Conservation (phyloP, 1,140 invertebrate genomes). For the Calycopis cecrops region DNA sequence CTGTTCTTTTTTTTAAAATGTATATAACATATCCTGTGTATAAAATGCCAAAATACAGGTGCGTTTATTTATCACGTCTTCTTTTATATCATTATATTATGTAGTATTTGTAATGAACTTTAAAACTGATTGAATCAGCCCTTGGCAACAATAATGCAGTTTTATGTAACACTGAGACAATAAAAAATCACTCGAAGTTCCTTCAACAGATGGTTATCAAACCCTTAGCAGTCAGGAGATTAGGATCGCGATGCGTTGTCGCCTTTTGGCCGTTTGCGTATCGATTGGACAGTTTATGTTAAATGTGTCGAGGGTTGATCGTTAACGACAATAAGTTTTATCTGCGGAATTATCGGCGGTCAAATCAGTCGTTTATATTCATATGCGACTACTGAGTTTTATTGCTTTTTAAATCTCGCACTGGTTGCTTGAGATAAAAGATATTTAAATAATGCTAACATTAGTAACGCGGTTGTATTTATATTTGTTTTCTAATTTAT, state of each 20-base stretch:
- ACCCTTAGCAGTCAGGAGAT: constrained; percentile 50
- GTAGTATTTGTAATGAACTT: too few relatives aligned
- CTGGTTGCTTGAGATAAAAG: constrained; percentile 36
- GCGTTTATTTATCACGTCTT: too few relatives aligned
- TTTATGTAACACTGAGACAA: background rate
- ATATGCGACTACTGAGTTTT: constrained; percentile 32
- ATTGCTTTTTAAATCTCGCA: constrained; percentile 44
- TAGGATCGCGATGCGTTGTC: constrained; percentile 61
- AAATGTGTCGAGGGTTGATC: constrained; percentile 46
- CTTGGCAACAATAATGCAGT: background rate
- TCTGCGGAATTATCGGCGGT: constrained; percentile 41
- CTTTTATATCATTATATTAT: too few relatives aligned
- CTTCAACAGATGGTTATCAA: constrained; percentile 39
- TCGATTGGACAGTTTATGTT: constrained; percentile 64
- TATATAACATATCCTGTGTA: too few relatives aligned
- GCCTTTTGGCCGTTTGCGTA: constrained; percentile 60
- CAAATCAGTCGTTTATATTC: constrained; percentile 62
- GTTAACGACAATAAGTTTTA: constrained; percentile 60
- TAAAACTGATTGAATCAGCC: background rate
- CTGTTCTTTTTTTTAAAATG: too few relatives aligned
- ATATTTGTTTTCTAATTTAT: too few relatives aligned
- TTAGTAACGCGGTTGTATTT: too few relatives aligned
- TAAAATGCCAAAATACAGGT: too few relatives aligned
- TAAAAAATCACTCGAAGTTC: constrained; percentile 14
- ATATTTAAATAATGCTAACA: background rate